These are phyloP conservation scores for Allophyes oxyacanthae DNA, from an alignment of 2,888 invertebrate genomes.

Conservation along the genomic window DNA sequence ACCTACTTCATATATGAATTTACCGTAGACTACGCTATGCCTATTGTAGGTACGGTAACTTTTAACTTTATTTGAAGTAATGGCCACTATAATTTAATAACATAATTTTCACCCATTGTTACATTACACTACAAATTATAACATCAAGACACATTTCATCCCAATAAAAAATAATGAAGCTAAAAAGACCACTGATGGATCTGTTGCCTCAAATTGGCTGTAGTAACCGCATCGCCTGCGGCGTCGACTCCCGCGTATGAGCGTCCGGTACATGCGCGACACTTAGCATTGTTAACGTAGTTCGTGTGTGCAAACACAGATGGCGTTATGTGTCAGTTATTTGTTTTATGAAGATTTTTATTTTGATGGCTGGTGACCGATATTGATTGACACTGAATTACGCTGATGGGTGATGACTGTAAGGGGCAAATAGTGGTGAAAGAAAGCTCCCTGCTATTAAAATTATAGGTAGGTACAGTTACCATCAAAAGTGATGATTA, in stretches of 20 bases:
- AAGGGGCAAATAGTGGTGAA: too few relatives aligned
- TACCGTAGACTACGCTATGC: too few relatives aligned
- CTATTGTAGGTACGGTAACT: too few relatives aligned
- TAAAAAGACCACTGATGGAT: slow-evolving; percentile 27
- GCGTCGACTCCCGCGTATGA: slow-evolving; percentile 13
- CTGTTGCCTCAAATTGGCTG: slow-evolving; percentile 34
- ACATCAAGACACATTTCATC: too few relatives aligned
- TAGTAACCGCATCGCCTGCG: slow-evolving; percentile 39
- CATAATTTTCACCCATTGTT: too few relatives aligned
- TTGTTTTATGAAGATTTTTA: slow-evolving; percentile 17
- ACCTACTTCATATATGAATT: too few relatives aligned
- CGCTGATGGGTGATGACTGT: neutral
- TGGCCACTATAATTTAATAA: too few relatives aligned
- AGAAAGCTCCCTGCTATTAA: too few relatives aligned
- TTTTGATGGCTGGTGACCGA: slow-evolving; percentile 12
- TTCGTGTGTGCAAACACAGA: slow-evolving; percentile 37
- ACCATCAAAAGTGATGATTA: too few relatives aligned
- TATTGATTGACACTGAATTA: slow-evolving; percentile 14
- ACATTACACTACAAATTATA: too few relatives aligned
- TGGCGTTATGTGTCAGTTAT: slow-evolving; percentile 42
- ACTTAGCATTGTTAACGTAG: slow-evolving; percentile 25
- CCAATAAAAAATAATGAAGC: slow-evolving; percentile 37
- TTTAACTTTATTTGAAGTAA: too few relatives aligned
- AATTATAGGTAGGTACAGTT: too few relatives aligned
- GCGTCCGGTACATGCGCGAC: slow-evolving; percentile 17